Conservation (phyloP, 2,113 vertebrate species). For the Megaceryle maxima region DNA sequence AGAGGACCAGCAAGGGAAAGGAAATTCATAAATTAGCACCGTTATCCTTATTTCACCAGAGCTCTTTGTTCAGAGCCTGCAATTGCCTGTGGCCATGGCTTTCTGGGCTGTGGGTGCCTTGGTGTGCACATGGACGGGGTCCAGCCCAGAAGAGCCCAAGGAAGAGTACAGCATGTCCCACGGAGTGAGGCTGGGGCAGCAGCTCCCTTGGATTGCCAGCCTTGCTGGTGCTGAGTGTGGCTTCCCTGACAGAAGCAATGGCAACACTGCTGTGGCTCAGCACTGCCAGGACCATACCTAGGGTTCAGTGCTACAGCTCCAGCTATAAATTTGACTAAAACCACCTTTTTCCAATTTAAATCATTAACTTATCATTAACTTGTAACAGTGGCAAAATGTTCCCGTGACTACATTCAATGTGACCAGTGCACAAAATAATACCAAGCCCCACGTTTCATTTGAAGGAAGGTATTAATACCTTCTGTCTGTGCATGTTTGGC, state of each 20-base stretch:
- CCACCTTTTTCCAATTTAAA: constrained; percentile 3
- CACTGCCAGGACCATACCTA: neutral
- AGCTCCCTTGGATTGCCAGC: neutral
- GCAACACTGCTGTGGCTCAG: neutral
- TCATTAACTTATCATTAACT: neutral
- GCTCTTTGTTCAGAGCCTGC: neutral
- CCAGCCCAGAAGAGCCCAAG: neutral
- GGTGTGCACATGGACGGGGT: neutral
- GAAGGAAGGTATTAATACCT: neutral
- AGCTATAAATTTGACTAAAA: neutral
- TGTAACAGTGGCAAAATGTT: constrained; percentile 7
- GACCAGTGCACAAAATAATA: neutral
- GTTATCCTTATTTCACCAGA: neutral
- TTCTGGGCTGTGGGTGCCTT: neutral
- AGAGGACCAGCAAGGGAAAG: neutral
- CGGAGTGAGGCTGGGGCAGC: accelerated
- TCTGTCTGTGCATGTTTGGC: neutral
- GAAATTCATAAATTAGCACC: neutral
- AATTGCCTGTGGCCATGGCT: accelerated
- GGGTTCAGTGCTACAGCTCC: neutral
- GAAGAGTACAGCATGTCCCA: neutral
- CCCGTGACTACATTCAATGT: neutral
- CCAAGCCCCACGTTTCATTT: neutral
- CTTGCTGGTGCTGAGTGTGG: neutral
- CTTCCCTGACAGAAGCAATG: neutral